phyloP scores from a whole-genome alignment of 1,140 invertebrate species.

The Tetragonula clypearis region DNA sequence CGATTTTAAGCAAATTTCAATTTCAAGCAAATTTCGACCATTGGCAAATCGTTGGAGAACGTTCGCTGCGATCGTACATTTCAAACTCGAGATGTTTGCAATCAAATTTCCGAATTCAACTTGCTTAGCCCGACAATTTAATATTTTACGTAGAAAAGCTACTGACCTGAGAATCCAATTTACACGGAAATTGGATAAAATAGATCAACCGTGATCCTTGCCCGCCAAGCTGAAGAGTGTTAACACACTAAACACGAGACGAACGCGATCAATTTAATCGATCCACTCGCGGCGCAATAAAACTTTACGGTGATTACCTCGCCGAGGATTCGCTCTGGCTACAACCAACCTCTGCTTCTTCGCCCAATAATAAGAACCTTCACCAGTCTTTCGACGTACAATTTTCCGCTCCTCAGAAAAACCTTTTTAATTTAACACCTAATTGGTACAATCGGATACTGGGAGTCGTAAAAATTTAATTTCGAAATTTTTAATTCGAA shows the following conservation, averaged over 20 bases:
- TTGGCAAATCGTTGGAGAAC: background rate
- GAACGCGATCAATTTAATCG: constrained; percentile 29
- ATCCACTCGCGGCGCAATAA: background rate
- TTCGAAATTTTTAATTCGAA: background rate
- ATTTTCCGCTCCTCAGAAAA: background rate
- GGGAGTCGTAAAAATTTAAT: too few relatives aligned
- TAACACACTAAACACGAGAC: constrained; percentile 10
- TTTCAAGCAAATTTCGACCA: too few relatives aligned
- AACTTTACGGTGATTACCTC: constrained; percentile 9
- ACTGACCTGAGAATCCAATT: constrained; percentile 17
- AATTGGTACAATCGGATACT: background rate
- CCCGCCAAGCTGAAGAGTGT: constrained; percentile 7
- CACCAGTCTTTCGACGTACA: too few relatives aligned
- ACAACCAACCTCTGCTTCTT: background rate
- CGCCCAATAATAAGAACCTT: background rate
- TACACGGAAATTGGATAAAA: constrained; percentile 16
- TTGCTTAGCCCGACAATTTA: constrained; percentile 6
- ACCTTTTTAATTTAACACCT: background rate
- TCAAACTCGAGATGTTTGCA: background rate
- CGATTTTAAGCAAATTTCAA: too few relatives aligned
- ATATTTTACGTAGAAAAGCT: constrained; percentile 16
- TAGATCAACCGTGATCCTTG: constrained; percentile 18
- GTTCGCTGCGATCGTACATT: background rate
- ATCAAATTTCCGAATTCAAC: constrained; percentile 20
- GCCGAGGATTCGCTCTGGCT: background rate